phyloP scores from a whole-genome alignment of 2,113 vertebrate genomes.

The Steatornis caripensis region DNA sequence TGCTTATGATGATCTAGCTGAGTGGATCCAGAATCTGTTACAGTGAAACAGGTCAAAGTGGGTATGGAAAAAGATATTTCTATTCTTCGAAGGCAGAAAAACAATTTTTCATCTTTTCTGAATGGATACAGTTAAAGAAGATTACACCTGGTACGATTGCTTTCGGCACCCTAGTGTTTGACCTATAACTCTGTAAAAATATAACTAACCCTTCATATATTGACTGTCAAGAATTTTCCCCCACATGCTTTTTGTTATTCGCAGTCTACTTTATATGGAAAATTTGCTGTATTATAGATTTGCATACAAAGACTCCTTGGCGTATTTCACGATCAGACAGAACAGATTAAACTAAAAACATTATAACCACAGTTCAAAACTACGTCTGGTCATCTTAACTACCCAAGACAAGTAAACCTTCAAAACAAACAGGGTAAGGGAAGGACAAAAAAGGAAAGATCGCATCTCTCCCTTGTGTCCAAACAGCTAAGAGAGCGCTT shows the following conservation, averaged over 20 bases:
- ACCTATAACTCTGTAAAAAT: slow-evolving; percentile 24
- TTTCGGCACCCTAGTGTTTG: neutral
- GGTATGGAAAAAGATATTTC: slow-evolving; percentile 10
- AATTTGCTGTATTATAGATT: neutral
- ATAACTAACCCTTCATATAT: neutral
- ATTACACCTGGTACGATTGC: slow-evolving; percentile 22
- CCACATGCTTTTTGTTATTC: neutral
- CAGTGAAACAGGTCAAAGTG: slow-evolving; percentile 16
- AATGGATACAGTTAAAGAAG: slow-evolving; percentile 27
- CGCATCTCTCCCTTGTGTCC: neutral
- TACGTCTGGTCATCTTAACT: neutral
- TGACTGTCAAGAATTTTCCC: neutral
- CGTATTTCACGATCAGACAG: neutral
- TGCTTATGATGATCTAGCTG: neutral
- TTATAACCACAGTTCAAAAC: neutral
- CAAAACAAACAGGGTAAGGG: neutral
- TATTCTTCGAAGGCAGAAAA: slow-evolving; percentile 46
- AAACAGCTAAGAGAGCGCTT: neutral
- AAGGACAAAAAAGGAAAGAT: neutral
- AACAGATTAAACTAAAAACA: neutral
- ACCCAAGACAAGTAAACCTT: accelerated
- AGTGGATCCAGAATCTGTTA: neutral
- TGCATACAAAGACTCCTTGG: neutral
- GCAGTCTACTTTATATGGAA: neutral
- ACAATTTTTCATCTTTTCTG: slow-evolving; percentile 44